These are phyloP conservation scores for Axinella damicornis DNA, from an alignment of 37 sponge, comb jelly and placozoan genomes.

Conservation along the genomic window DNA sequence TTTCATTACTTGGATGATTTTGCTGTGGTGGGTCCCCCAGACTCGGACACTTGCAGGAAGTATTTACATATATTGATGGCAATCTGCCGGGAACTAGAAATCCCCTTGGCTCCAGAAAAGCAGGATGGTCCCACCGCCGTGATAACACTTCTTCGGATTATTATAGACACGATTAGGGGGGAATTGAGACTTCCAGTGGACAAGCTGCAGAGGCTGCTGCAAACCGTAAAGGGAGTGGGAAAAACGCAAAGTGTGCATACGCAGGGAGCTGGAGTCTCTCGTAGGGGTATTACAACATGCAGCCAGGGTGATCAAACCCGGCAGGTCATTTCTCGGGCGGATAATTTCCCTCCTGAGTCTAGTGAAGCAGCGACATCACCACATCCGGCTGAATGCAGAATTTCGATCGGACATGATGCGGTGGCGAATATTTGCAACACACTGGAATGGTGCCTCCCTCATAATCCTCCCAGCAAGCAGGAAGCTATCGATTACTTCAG, in stretches of 20 bases:
- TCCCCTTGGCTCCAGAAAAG: constrained; percentile 61
- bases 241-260: constrained; percentile 6
- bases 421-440: constrained; percentile 40
- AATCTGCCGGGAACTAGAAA: constrained; percentile 35
- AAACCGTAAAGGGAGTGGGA: constrained; percentile 7
- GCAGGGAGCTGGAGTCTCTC: constrained; percentile 31
- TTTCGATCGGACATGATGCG: constrained; percentile 40
- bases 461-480: neutral
- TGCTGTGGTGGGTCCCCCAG: constrained; percentile 34
- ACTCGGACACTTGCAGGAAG: constrained; percentile 6
- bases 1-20: constrained; percentile 65
- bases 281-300: constrained; percentile 32
- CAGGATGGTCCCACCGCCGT: constrained; percentile 45
- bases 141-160: constrained; percentile 42
- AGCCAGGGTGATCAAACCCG: constrained; percentile 34
- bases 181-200: constrained; percentile 57
- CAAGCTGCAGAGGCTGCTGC: constrained; percentile 23
- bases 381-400: constrained; percentile 43
- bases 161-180: constrained; percentile 26
- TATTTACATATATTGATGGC: neutral
- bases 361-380: neutral
- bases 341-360: neutral
- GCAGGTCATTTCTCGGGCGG: constrained; percentile 46
- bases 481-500: constrained; percentile 1
- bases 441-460: constrained; percentile 46